Conservation (phyloP, 92 coral and sea anemone species). For the Scolanthus callimorphus region DNA sequence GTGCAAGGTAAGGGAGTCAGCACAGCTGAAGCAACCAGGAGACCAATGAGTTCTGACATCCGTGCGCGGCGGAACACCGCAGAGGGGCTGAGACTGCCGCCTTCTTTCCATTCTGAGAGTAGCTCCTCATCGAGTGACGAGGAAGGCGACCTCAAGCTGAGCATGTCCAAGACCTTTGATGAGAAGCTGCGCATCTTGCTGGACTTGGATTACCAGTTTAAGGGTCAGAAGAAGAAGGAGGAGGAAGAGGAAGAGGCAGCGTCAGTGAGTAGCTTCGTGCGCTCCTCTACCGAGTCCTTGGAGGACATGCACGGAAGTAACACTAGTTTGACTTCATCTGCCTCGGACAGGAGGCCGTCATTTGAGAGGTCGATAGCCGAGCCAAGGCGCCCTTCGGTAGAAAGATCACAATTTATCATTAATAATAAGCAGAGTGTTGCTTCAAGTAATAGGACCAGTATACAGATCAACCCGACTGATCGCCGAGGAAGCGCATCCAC, state of each 20-base stretch:
- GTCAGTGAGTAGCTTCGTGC: conserved; percentile 29
- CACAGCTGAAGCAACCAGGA: conserved; percentile 51
- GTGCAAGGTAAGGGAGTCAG: conserved; percentile 74
- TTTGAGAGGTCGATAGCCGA: conserved; percentile 7
- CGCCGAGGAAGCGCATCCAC: not conserved
- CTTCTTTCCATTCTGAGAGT: conserved; percentile 72
- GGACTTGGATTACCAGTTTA: conserved; percentile 51
- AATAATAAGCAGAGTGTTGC: not conserved
- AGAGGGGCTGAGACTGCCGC: conserved; percentile 53
- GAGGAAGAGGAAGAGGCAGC: conserved; percentile 41
- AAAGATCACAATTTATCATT: not conserved
- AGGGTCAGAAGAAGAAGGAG: conserved; percentile 13
- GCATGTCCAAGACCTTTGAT: conserved; percentile 90
- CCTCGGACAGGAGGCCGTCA: conserved; percentile 28
- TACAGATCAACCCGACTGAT: conserved; percentile 20
- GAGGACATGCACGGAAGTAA: conserved; percentile 25
- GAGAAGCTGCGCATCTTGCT: conserved; percentile 80
- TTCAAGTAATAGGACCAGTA: conserved; percentile 8
- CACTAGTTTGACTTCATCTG: conserved; percentile 10
- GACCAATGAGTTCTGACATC: conserved; percentile 82
- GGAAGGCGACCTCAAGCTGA: conserved; percentile 49
- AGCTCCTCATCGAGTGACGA: conserved; percentile 82
- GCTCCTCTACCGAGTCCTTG: conserved; percentile 5
- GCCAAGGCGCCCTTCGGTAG: conserved; percentile 15
- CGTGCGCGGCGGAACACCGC: conserved; percentile 60